These are phyloP conservation scores for Apis florea DNA, from an alignment of 1,140 invertebrate genomes.

Conservation along the genomic window DNA sequence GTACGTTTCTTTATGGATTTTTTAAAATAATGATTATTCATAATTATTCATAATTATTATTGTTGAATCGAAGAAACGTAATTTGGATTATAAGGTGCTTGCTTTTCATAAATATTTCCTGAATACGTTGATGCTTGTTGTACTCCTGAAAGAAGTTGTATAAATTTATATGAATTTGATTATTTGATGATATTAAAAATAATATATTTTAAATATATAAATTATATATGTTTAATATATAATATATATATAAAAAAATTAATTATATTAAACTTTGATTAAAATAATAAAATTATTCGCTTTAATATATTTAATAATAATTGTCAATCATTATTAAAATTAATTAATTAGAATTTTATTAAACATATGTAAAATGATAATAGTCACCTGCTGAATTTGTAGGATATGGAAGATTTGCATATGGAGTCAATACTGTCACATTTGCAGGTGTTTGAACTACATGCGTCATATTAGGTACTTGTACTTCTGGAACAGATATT, in stretches of 20 bases:
- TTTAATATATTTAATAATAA: too few species aligned
- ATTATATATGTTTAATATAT: slow-evolving; percentile 1
- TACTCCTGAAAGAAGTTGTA: slow-evolving; percentile 30
- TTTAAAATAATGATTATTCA: not conserved
- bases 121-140: slow-evolving; percentile 61
- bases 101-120: slow-evolving; percentile 65
- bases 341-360: not conserved
- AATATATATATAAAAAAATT: not conserved
- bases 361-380: slow-evolving; percentile 10
- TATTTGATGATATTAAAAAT: not conserved
- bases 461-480: slow-evolving; percentile 57
- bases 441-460: slow-evolving; percentile 50
- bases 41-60: too few species aligned
- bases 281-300: not conserved
- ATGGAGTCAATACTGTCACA: slow-evolving; percentile 28
- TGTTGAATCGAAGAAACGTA: slow-evolving; percentile 28
- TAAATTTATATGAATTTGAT: not conserved
- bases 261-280: not conserved
- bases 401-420: slow-evolving; percentile 38
- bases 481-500: slow-evolving; percentile 66
- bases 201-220: not conserved
- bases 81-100: slow-evolving; percentile 70
- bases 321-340: not conserved
- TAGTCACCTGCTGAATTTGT: slow-evolving; percentile 56
- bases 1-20: not conserved